phyloP scores from a whole-genome alignment of 2,797 vertebrate genomes.

The Borostomias antarcticus region DNA sequence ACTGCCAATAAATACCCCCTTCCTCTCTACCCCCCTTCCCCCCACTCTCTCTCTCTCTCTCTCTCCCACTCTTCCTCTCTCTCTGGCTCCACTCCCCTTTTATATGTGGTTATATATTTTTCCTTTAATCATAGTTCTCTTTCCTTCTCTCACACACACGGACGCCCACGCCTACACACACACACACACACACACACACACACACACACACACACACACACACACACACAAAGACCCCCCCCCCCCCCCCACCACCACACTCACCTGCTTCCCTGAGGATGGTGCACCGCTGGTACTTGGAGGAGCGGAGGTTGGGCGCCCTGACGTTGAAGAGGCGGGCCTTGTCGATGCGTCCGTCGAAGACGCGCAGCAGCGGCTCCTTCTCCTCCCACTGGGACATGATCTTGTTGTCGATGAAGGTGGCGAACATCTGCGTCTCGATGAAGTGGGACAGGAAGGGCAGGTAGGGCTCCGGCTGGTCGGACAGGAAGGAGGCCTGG shows the following conservation, averaged over 20 bases:
- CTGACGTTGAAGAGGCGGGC: conserved; percentile 87
- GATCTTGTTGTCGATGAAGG: conserved; percentile 96
- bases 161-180: too few relatives aligned
- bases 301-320: conserved; percentile 85
- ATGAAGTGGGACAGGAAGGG: conserved; percentile 96
- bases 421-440: conserved; percentile 97
- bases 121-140: too few relatives aligned
- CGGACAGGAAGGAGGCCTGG: conserved; percentile 93
- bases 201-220: neutral
- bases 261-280: conserved; percentile 89
- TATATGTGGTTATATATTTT: too few relatives aligned
- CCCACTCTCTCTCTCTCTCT: too few relatives aligned
- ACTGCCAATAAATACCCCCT: conserved; percentile 1
- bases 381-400: conserved; percentile 96
- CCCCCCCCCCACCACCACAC: conserved; percentile 22
- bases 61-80: neutral
- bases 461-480: conserved; percentile 92
- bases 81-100: neutral
- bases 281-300: conserved; percentile 87
- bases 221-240: neutral
- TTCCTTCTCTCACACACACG: too few relatives aligned
- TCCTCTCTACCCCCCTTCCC: neutral
- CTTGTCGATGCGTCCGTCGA: conserved; percentile 89
- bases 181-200: too few relatives aligned
- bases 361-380: conserved; percentile 87